Evolutionary conservation across 1,140 invertebrate genomes (phyloP), one percentile per base, ranked within the genome.

Genomic region (Myzus persicae): DNA sequence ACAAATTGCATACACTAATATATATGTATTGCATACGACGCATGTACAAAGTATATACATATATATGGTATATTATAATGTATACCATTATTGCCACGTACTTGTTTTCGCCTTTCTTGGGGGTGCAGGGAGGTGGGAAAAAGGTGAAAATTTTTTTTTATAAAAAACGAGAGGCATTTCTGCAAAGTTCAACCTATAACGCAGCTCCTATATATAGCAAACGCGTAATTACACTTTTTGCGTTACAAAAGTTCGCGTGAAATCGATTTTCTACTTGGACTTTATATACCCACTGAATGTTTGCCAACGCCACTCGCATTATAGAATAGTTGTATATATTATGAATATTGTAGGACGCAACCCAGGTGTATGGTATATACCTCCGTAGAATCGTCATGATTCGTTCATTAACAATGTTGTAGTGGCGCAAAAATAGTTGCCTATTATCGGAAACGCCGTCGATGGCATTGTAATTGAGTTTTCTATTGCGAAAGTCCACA

Each of bases 181-280:
- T 9, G 14, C n/a, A 89, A 48, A 51, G 44, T 89, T 89, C 46
- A 89, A 51, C 87, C 46, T 24, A 48, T 89, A 89, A 51, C 36
- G 24, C n/a, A 31, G 85, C 46, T 89, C 44, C n/a, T 9, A 6
- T 88, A 22, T 48, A 24, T 48, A 51, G 87, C 6, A 8, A 46
- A 2, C 85, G 42, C n/a, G 85, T 87, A 87, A 87, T 87, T 87
- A 87, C 85, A 87, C 85, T 87, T 87, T 87, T 87, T 90, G 48
- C 51, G 88, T 90, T 54, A 59, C 48, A 90, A 90, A 44, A 90
- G 88, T 90, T 90, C 88, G 88, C n/a, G 88, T n/a, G 46, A 54
- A 59, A 90, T 90, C 88, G 88, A 90, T 90, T 54, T 90, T 90
- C 51, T 44, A 54, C 88, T 90, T 54, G 36, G 88, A 54, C 88